A percentile compares a stretch with the other conserved stretches of the same genome.
phyloP scores from a whole-genome alignment of 2,797 vertebrate species.

The Sebastes dallii region DNA sequence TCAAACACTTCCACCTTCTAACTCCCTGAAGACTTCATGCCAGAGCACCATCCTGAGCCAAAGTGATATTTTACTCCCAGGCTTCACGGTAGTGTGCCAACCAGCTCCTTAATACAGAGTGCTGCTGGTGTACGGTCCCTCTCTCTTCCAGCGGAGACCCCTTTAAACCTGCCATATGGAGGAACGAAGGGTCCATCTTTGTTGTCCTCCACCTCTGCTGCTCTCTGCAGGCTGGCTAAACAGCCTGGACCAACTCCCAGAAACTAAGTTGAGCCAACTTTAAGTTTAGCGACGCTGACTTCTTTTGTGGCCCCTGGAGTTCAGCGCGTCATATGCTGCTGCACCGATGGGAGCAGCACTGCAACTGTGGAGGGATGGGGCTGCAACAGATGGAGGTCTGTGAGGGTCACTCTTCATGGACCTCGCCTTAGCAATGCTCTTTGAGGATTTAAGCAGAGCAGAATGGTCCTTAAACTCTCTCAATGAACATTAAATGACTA shows the following conservation, averaged over 20 bases:
- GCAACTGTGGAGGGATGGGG: not conserved
- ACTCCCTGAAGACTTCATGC: conserved; percentile 3
- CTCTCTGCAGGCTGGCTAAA: conserved; percentile 47
- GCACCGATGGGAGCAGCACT: not conserved
- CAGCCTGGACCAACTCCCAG: conserved; percentile 54
- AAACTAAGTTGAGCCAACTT: conserved; percentile 45
- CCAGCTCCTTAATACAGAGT: conserved; percentile 4
- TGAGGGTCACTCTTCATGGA: conserved; percentile 28
- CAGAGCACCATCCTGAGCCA: not conserved
- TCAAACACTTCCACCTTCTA: not conserved
- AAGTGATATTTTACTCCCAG: conserved; percentile 1
- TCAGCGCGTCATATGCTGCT: conserved; percentile 30
- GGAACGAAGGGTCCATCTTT: conserved; percentile 31
- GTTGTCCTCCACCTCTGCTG: conserved; percentile 44
- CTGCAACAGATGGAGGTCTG: conserved; percentile 60
- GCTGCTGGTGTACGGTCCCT: not conserved
- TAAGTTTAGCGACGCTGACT: conserved; percentile 37
- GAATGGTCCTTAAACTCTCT: conserved; percentile 32
- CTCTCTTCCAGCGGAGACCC: conserved; percentile 8
- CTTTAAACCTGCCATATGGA: conserved; percentile 58
- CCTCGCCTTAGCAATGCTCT: conserved; percentile 28
- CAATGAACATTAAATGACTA: conserved; percentile 21
- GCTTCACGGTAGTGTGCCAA: not conserved
- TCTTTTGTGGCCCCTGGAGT: conserved; percentile 23
- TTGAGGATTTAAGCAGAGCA: conserved; percentile 34